Evolutionary conservation across 2,113 vertebrate genomes (phyloP), one percentile per base, ranked within the genome.

Genomic region (Bolborhynchus lineola): DNA sequence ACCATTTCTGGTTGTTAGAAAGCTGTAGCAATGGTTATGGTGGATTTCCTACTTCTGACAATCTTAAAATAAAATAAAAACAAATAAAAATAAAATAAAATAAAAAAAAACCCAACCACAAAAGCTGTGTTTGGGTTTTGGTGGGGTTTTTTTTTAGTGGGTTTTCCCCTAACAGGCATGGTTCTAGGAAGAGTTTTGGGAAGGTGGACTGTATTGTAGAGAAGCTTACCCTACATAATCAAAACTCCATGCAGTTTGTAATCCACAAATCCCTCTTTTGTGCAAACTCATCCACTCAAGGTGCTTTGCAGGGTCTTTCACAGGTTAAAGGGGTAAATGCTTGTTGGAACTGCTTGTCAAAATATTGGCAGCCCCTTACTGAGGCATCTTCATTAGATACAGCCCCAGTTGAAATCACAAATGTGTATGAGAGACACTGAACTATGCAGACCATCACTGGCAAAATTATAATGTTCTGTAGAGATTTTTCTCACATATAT

Each of bases 101-200:
- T 20, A 11, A 8, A 25, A 25, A 50, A 25, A 15, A 24, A 2
- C 5, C 21, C 21, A 52, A 52, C 29, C 50, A 55, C 2, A 35
- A 35, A 33, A 23, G 2, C 41, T 46, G 3, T 16, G 10, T 23
- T 63, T 50, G 13, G 33, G 29, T 2, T 46, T 47, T 60, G 13
- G 15, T 33, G 20, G 29, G 33, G 10, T 3, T 13, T 28, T 31
- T 1, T 80, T 65, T 82, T 83, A 69, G 42, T 52, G 26, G 1
- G 3, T 50, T 75, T 64, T 1, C 5, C 20, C 8, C 12, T 0
- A 23, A 14, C 76, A 79, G 15, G 47, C 1, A 1, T 31, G 7
- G 7, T 35, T 80, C 44, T 44, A 88, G 74, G 13, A 65, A 31
- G 14, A 33, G n/a, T 90, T 90, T 90, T 13, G 24, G n/a, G 50